phyloP scores from a whole-genome alignment of 2,888 invertebrate genomes.

The Frankliniella intonsa region DNA sequence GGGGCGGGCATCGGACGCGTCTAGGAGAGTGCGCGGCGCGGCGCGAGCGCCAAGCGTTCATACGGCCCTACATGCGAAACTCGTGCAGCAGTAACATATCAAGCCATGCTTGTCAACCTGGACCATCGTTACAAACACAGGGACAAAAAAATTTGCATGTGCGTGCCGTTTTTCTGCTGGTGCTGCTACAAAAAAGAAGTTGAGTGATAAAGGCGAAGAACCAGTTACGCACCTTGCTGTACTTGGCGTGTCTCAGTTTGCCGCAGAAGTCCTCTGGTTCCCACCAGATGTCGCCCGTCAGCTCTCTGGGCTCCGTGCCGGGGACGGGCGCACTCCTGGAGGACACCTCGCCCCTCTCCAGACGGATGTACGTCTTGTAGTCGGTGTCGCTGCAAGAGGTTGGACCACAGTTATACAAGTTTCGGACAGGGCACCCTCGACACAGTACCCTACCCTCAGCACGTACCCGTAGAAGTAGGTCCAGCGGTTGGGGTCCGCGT shows the following conservation, averaged over 20 bases:
- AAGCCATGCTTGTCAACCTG: too few relatives aligned
- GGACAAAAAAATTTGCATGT: too few relatives aligned
- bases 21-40: too few relatives aligned
- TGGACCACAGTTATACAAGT: not conserved
- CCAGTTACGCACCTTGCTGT: not conserved
- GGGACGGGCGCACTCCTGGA: not conserved
- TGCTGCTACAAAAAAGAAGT: too few relatives aligned
- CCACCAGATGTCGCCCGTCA: not conserved
- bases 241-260: slow-evolving; percentile 5
- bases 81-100: too few relatives aligned
- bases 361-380: slow-evolving; percentile 19
- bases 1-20: too few relatives aligned
- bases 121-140: too few relatives aligned
- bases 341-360: not conserved
- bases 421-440: too few relatives aligned
- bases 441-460: not conserved
- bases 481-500: not conserved
- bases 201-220: not conserved
- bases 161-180: too few relatives aligned
- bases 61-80: too few relatives aligned
- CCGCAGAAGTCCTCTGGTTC: not conserved
- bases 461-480: slow-evolving; percentile 9
- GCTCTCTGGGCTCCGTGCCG: not conserved
- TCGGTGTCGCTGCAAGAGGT: slow-evolving; percentile 2
- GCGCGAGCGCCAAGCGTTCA: too few relatives aligned